Base-by-base conservation (phyloP, 2,113 vertebrate genomes). In the Scytalopus superciliaris region DNA sequence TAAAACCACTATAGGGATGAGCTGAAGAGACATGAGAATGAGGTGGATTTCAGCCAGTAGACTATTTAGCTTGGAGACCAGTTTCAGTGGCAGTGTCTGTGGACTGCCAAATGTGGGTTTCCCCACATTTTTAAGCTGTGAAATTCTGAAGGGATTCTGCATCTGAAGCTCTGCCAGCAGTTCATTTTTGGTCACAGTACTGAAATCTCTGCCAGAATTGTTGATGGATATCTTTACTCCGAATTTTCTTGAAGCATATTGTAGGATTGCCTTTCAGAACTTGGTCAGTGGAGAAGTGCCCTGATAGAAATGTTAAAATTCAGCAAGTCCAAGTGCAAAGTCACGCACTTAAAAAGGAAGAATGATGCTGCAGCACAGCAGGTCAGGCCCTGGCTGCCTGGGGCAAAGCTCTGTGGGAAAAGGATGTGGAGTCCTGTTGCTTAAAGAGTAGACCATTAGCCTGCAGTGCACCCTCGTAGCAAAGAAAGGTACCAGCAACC, bases 1-100 rank as follows among this genome's bases (percentile, higher is more conserved):
- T 99, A 70, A 98, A 98, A 52, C 98, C 98, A 23, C 87, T 99
- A 83, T 98, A 98, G 83, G 37, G 40, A 72, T 63, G 67, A 84
- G 47, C 30, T 87, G 39, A 33, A 91, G 55, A 90, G 45, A 76
- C 4, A 0, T 39, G 28, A 56, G 35, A 87, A 84, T 60, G 63
- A 78, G 56, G 16, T 66, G 59, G 50, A 72, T 57, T 87, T 94
- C 56, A 94, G 55, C 62, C 86, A 56, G 37, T 28, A 50, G 80
- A 59, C 45, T 76, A 19, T 45, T 82, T 57, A 47, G 23, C 28
- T 47, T 91, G 50, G 56, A 69, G 57, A 40, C 28, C 2, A 2
- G 33, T 59, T 95, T 88, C 78, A 72, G 25, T 33, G 28, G 69
- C 31, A 47, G 37, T 42, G 27, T 35, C 59, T 19, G 8, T 63